Percentiles rank a stretch among this genome's conserved stretches.
These are phyloP conservation scores for Nymphalis urticae DNA, from an alignment of 2,888 invertebrate genomes.

Conservation along the genomic window DNA sequence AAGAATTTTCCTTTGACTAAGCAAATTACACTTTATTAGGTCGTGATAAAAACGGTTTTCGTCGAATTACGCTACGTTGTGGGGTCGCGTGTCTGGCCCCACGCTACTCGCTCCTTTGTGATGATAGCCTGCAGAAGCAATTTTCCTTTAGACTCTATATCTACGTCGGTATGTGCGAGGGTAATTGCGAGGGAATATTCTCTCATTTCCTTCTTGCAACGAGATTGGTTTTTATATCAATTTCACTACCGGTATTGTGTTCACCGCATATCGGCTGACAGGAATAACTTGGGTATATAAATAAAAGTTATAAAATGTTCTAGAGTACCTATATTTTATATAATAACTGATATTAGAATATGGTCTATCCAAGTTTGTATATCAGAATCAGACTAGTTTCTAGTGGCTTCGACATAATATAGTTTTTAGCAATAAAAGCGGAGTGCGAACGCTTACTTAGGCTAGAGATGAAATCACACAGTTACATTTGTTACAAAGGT, in stretches of 20 bases:
- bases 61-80: constrained; percentile 1
- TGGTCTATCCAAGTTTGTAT: too few species aligned
- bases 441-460: too few species aligned
- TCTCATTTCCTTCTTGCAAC: constrained; percentile 59
- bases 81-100: constrained; percentile 62
- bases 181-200: constrained; percentile 56
- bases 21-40: constrained; percentile 28
- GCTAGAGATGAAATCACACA: too few species aligned
- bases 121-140: constrained; percentile 69
- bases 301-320: neutral
- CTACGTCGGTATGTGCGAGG: constrained; percentile 46
- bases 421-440: too few species aligned
- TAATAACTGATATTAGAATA: too few species aligned
- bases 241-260: constrained; percentile 33
- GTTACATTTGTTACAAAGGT: too few species aligned
- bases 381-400: too few species aligned
- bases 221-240: constrained; percentile 49
- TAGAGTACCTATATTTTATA: neutral
- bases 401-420: too few species aligned
- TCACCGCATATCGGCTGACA: constrained; percentile 8
- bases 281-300: constrained; percentile 2
- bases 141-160: constrained; percentile 68
- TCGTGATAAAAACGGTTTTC: constrained; percentile 18
- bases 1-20: constrained; percentile 4
- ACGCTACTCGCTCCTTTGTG: constrained; percentile 55